These are phyloP conservation scores for Dromius quadrimaculatus DNA, from an alignment of 2,888 invertebrate species.

Conservation along the genomic window DNA sequence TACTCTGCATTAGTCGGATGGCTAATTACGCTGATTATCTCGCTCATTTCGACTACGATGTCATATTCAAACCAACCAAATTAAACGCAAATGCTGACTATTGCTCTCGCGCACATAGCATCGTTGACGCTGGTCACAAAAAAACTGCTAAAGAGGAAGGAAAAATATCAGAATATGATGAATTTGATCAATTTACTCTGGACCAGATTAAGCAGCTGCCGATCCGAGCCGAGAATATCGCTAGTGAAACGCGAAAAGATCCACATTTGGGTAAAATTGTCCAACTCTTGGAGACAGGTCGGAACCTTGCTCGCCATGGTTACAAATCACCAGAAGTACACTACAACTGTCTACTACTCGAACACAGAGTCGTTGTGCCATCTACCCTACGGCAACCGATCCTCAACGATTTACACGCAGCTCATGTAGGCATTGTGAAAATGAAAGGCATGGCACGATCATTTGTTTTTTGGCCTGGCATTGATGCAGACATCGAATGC, in stretches of 20 bases:
- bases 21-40: too few species aligned
- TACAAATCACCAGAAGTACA: conserved; percentile 24
- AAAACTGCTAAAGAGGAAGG: neutral
- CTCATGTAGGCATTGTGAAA: conserved; percentile 58
- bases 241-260: conserved; percentile 38
- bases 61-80: too few species aligned
- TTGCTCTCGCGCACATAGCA: too few species aligned
- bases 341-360: conserved; percentile 52
- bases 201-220: conserved; percentile 48
- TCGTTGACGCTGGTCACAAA: conserved; percentile 27
- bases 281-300: conserved; percentile 31
- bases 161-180: conserved; percentile 31
- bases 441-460: conserved; percentile 58
- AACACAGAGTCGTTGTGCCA: conserved; percentile 55
- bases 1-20: too few species aligned
- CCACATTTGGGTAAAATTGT: conserved; percentile 32
- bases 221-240: conserved; percentile 42
- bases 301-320: conserved; percentile 5
- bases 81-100: too few species aligned
- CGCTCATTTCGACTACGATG: too few species aligned
- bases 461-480: too few species aligned
- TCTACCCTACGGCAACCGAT: conserved; percentile 48
- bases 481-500: conserved; percentile 57
- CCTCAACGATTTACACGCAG: conserved; percentile 55
- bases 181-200: conserved; percentile 41